phyloP scores from a whole-genome alignment of 2,797 vertebrate species.

The Heterohyrax brucei region DNA sequence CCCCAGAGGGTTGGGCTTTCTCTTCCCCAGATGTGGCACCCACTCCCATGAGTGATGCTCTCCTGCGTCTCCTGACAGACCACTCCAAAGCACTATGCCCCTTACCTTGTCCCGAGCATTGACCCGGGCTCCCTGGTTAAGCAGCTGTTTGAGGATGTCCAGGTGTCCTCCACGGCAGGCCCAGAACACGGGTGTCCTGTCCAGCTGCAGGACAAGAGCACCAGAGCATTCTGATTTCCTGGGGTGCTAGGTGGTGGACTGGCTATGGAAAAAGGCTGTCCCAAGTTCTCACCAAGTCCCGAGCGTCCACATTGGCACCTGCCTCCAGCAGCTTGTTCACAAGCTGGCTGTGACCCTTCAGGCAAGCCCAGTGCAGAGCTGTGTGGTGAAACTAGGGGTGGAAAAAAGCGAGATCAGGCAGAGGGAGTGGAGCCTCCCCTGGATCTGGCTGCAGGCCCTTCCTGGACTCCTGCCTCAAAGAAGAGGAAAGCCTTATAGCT shows the following conservation, averaged over 20 bases:
- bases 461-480: background rate
- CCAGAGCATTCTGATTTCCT: background rate
- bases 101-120: slow-evolving; percentile 93
- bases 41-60: too few species aligned
- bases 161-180: slow-evolving; percentile 93
- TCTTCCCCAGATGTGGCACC: background rate
- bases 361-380: slow-evolving; percentile 94
- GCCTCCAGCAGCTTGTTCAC: slow-evolving; percentile 92
- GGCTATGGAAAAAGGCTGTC: rapidly evolving
- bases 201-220: slow-evolving; percentile 89
- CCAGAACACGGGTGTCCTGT: slow-evolving; percentile 94
- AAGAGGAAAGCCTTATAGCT: background rate
- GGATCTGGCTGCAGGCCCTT: background rate
- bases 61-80: background rate
- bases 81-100: rapidly evolving
- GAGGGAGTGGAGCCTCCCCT: background rate
- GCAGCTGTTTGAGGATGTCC: slow-evolving; percentile 92
- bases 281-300: slow-evolving; percentile 91
- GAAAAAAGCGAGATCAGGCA: background rate
- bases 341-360: slow-evolving; percentile 92
- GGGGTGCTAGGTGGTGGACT: rapidly evolving
- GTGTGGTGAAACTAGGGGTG: slow-evolving; percentile 92
- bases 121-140: slow-evolving; percentile 92
- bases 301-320: slow-evolving; percentile 90
- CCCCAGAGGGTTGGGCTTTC: background rate